Evolutionary conservation across 2,888 invertebrate genomes (phyloP), one percentile per base, ranked within the genome.

Genomic region (Drosophila lacicola): DNA sequence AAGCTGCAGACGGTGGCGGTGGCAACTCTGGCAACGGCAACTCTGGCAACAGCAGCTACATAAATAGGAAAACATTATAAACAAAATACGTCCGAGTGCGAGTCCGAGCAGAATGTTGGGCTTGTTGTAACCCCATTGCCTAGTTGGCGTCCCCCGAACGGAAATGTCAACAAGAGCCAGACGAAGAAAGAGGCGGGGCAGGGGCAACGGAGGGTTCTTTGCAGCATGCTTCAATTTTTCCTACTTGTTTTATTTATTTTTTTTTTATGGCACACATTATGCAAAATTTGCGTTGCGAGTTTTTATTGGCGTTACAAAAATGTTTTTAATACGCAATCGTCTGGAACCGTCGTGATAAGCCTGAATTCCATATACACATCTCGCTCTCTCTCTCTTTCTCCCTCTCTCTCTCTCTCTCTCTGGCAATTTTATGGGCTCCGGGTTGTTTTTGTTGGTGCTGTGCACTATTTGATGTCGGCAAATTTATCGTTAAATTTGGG

Each of bases 281-380:
- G 85, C 86, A 85, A 86, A 85, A 86, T 75, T 82, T 74, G 62
- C 63, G 56, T 55, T 71, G 56, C 57, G 70, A 78, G 75, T 81
- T 87, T 85, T 86, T 86, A 86, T 86, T 86, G 87, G 87, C 87
- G 80, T 78, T 76, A 83, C 85, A 82, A 81, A 86, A 86, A 86
- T 87, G 87, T 85, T 87, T 87, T 86, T 86, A 85, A 85, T 87
- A 87, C 85, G 87, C 85, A 86, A 86, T 86, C 84, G 87, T 85
- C 87, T 86, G 85, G 85, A 86, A 86, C 85, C 79, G 71, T 78
- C 80, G 87, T 86, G 85, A 86, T 86, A 86, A 86, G 87, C 84
- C 61, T 75, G 68, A 82, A 80, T 83, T 81, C 74, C 80, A 74
- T 60, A 65, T 61, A 17, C 29, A 9, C 13, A 33, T 37, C 41